Evolutionary conservation across 1,140 invertebrate genomes (phyloP).

Genomic region (Popillia japonica): DNA sequence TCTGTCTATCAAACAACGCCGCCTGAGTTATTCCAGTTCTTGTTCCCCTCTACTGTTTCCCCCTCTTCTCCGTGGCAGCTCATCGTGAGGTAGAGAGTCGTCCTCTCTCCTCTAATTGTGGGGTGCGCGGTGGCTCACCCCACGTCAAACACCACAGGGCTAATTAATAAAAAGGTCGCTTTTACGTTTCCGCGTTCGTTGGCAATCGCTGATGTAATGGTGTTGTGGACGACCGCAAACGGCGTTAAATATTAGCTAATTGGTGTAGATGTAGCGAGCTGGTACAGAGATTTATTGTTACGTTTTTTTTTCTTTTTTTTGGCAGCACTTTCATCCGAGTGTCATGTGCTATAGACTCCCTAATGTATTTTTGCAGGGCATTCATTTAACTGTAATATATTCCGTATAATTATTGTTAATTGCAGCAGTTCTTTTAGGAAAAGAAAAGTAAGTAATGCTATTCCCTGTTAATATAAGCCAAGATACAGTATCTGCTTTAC

Average conservation of each 20-base stretch:
- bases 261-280: background rate
- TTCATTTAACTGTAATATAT: too few relatives aligned
- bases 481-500: too few relatives aligned
- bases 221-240: background rate
- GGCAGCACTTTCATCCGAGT: background rate
- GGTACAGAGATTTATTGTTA: conserved; percentile 9
- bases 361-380: background rate
- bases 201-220: background rate
- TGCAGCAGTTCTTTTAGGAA: too few relatives aligned
- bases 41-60: background rate
- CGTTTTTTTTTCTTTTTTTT: background rate
- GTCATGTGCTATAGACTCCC: background rate
- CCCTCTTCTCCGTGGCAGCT: background rate
- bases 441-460: too few relatives aligned
- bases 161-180: conserved; percentile 42
- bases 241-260: conserved; percentile 23
- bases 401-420: too few relatives aligned
- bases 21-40: conserved; percentile 24
- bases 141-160: conserved; percentile 2
- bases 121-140: background rate
- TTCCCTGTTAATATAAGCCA: too few relatives aligned
- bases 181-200: conserved; percentile 34
- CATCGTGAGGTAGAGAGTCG: background rate
- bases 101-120: conserved; percentile 34
- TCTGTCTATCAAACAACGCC: conserved; percentile 41